Conservation (phyloP, 2,113 vertebrate genomes). For the Zeus faber region DNA sequence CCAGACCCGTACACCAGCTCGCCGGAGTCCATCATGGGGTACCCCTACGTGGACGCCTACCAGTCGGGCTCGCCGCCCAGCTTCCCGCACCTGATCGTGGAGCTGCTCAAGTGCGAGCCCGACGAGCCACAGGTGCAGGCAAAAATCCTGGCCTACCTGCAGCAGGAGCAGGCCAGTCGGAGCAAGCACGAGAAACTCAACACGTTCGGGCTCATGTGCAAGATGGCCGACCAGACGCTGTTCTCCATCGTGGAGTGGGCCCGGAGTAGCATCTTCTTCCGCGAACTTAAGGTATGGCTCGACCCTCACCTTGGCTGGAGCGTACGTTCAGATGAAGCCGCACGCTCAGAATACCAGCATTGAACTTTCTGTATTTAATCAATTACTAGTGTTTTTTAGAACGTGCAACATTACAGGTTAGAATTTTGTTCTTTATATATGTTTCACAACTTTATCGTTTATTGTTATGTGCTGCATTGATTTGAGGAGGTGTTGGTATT, state of each 20-base stretch:
- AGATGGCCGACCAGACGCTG: slow-evolving; percentile 98
- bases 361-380: slow-evolving; percentile 1
- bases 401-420: too few relatives aligned
- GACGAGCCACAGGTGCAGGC: slow-evolving; percentile 95
- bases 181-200: slow-evolving; percentile 95
- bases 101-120: slow-evolving; percentile 96
- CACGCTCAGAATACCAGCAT: not conserved
- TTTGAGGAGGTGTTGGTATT: too few relatives aligned
- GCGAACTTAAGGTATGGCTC: slow-evolving; percentile 91
- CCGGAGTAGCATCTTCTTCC: slow-evolving; percentile 97
- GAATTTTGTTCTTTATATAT: too few relatives aligned
- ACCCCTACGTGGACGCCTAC: slow-evolving; percentile 91
- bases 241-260: slow-evolving; percentile 99
- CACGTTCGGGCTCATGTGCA: slow-evolving; percentile 97
- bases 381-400: too few relatives aligned
- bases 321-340: not conserved
- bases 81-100: slow-evolving; percentile 93
- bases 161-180: slow-evolving; percentile 94
- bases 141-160: slow-evolving; percentile 91
- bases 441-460: too few relatives aligned
- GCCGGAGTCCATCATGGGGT: slow-evolving; percentile 96
- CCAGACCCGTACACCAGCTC: slow-evolving; percentile 97
- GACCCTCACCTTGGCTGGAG: not conserved
- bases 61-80: slow-evolving; percentile 89
- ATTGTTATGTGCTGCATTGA: too few relatives aligned